Conservation (phyloP, 2,113 vertebrate genomes). For the Daubentonia madagascariensis region DNA sequence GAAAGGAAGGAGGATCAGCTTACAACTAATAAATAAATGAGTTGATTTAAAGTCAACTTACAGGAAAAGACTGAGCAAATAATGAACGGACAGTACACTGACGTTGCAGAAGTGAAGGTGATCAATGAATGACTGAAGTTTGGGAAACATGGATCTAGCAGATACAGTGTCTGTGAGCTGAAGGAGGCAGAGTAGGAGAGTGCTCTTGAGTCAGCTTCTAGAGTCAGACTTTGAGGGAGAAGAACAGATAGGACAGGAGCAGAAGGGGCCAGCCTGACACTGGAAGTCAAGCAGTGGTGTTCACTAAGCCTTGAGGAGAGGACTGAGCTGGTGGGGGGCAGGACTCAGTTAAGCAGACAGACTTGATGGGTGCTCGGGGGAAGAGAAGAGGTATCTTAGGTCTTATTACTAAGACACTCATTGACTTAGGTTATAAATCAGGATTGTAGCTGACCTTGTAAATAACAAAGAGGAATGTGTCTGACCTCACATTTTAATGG, state of each 20-base stretch:
- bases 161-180: too few species aligned
- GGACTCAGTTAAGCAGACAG: neutral
- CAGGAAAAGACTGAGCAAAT: neutral
- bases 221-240: neutral
- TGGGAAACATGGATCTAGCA: fast-evolving
- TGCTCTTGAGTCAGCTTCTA: neutral
- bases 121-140: neutral
- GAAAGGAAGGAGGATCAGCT: neutral
- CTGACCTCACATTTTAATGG: neutral
- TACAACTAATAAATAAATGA: neutral
- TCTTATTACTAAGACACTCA: neutral
- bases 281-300: neutral
- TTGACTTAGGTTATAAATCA: neutral
- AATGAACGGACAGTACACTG: neutral
- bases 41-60: neutral
- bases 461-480: neutral
- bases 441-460: neutral
- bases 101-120: neutral
- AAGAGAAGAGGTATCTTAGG: neutral
- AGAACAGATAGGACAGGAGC: neutral
- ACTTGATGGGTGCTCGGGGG: neutral
- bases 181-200: neutral
- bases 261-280: neutral
- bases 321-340: too few species aligned
- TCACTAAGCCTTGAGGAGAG: too few species aligned